Percentiles rank a stretch among this genome's conserved stretches.
These are phyloP conservation scores for Rhynchonycteris naso DNA, from an alignment of 2,797 vertebrate species.

Conservation along the genomic window DNA sequence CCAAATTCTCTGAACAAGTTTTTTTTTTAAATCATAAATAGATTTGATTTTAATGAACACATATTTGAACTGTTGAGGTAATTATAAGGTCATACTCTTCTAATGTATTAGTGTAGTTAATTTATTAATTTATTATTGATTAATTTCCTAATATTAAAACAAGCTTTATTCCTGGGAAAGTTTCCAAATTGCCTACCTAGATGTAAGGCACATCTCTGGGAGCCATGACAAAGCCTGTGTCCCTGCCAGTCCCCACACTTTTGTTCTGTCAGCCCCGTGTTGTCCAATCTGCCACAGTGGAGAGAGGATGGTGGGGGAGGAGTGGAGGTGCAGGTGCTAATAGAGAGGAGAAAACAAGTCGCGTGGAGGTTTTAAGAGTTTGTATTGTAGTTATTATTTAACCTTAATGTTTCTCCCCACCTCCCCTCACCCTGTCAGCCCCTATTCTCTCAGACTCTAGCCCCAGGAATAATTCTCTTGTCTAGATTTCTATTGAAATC, in stretches of 20 bases:
- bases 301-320: neutral
- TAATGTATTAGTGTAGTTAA: neutral
- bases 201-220: neutral
- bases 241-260: neutral
- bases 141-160: neutral
- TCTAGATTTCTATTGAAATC: neutral
- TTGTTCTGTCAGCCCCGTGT: neutral
- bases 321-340: neutral
- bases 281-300: neutral
- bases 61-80: neutral
- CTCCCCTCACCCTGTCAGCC: fast-evolving
- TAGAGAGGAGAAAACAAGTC: neutral
- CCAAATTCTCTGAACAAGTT: neutral
- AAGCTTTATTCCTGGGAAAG: neutral
- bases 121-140: neutral
- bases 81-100: neutral
- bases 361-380: neutral
- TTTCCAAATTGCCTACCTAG: neutral
- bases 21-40: neutral
- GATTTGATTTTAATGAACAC: neutral
- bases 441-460: neutral
- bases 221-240: neutral
- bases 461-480: neutral
- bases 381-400: neutral
- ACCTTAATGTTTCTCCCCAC: neutral